phyloP scores from a whole-genome alignment of 2,113 vertebrate species.

The Elaphurus davidianus region DNA sequence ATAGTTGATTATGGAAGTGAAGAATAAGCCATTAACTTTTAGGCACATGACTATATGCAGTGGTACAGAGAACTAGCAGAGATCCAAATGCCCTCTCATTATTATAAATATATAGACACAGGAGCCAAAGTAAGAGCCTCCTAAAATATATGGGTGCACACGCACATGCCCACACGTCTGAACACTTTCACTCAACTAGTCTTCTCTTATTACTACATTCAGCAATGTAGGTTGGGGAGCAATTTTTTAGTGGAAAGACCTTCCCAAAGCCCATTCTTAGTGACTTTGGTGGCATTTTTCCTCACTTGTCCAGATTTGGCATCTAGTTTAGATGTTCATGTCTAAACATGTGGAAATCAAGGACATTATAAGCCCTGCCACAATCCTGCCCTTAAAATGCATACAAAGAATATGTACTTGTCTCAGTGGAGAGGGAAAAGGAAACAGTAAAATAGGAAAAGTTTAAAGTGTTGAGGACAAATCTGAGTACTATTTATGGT shows the following conservation, averaged over 20 bases:
- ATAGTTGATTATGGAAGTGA: neutral
- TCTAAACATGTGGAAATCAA: neutral
- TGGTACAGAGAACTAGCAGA: neutral
- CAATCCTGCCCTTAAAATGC: neutral
- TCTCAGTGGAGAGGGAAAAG: neutral
- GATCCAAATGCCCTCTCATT: neutral
- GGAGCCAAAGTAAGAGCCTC: neutral
- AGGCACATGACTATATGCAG: neutral
- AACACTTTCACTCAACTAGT: neutral
- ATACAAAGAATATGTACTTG: neutral
- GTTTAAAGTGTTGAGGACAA: neutral
- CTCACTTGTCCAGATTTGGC: neutral
- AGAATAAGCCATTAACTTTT: conserved; percentile 26
- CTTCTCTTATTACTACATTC: neutral
- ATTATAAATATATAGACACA: neutral
- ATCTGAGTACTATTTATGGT: neutral
- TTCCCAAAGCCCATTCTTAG: neutral
- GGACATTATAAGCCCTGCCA: neutral
- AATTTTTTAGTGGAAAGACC: neutral
- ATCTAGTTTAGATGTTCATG: conserved; percentile 2
- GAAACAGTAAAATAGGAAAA: neutral
- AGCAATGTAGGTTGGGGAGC: neutral
- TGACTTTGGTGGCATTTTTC: neutral
- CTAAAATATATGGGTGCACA: neutral
- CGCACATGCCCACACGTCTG: neutral